phyloP scores from a whole-genome alignment of 2,888 invertebrate genomes.

The Erebia palarica region DNA sequence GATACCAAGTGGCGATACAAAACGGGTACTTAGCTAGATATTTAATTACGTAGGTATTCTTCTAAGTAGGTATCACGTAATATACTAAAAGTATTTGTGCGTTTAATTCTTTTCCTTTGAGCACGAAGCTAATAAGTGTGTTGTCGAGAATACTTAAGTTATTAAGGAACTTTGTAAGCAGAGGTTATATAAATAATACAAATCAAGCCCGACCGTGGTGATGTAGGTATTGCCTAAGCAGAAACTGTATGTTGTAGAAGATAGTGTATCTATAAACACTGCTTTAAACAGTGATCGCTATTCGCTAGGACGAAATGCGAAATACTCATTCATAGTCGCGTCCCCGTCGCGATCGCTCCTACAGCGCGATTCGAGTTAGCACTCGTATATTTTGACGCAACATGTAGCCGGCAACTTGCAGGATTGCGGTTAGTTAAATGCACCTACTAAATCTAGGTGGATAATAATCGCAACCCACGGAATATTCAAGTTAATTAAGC shows the following conservation, averaged over 20 bases:
- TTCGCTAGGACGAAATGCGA: conserved; percentile 12
- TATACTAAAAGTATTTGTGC: background rate
- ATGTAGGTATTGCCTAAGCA: background rate
- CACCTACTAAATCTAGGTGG: background rate
- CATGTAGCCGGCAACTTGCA: conserved; percentile 1
- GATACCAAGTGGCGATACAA: background rate
- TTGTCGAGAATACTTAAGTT: conserved; percentile 8
- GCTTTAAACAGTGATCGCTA: background rate
- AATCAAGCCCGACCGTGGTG: background rate
- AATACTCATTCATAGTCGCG: conserved; percentile 27
- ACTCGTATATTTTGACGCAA: background rate
- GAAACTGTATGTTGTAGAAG: background rate
- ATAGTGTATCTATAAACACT: background rate
- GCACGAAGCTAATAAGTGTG: background rate
- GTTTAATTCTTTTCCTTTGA: background rate
- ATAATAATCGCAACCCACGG: background rate
- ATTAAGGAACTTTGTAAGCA: background rate
- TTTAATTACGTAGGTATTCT: background rate
- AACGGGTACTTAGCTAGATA: background rate
- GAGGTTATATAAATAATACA: background rate
- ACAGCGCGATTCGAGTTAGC: conserved; percentile 1
- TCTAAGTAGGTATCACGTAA: background rate
- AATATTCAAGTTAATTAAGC: background rate
- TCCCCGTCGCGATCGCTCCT: conserved; percentile 25
- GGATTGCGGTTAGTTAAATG: background rate